Percentiles rank a stretch among this genome's conserved stretches.
Conservation (phyloP, 2,113 vertebrate genomes). For the Mustelus asterias region DNA sequence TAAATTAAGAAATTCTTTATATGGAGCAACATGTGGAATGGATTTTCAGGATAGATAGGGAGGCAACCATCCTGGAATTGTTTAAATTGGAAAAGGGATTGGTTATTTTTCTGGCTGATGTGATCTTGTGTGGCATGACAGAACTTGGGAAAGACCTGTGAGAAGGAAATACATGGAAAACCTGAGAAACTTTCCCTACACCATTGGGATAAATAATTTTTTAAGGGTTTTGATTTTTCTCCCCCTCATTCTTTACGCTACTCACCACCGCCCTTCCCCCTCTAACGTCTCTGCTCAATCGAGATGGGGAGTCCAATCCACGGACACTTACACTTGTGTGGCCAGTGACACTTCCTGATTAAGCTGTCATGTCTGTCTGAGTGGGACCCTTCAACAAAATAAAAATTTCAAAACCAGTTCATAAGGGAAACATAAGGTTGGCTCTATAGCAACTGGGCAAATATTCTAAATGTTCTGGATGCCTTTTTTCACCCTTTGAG, state of each 20-base stretch:
- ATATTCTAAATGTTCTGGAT: neutral
- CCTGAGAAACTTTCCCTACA: neutral
- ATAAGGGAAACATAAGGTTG: neutral
- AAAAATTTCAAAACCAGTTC: neutral
- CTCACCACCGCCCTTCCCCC: neutral
- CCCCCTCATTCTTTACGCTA: neutral
- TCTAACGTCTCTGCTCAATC: neutral
- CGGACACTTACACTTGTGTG: neutral
- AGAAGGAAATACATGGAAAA: neutral
- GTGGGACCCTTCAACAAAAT: neutral
- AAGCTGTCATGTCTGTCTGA: neutral
- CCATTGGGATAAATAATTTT: neutral
- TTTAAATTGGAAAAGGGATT: neutral
- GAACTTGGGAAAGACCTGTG: neutral
- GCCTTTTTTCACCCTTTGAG: neutral
- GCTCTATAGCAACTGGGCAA: neutral
- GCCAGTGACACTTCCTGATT: neutral
- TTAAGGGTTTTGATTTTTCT: neutral
- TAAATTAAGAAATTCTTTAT: neutral
- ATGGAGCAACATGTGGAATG: neutral
- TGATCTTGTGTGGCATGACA: neutral
- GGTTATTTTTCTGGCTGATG: neutral
- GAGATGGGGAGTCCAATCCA: neutral
- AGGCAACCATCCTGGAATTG: neutral
- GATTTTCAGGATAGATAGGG: neutral